These are phyloP conservation scores for Syrphus vitripennis DNA, from an alignment of 2,888 invertebrate species.

Conservation along the genomic window DNA sequence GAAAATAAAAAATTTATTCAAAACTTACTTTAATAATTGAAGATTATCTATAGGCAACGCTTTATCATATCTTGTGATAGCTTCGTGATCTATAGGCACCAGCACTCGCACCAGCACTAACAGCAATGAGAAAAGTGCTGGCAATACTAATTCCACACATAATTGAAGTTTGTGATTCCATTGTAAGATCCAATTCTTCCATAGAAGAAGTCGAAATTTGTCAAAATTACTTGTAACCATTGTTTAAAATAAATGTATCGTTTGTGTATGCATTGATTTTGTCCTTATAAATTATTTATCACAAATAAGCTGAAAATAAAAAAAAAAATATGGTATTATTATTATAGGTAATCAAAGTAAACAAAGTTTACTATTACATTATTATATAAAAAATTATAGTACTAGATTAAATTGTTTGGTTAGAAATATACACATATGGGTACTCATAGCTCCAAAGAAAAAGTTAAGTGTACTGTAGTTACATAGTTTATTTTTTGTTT, in stretches of 20 bases:
- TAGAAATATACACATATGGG: no score
- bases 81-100: constrained; percentile 83
- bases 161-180: constrained; percentile 88
- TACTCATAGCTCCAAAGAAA: no score
- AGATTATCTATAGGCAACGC: constrained; percentile 79
- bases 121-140: constrained; percentile 85
- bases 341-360: no score
- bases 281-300: background rate
- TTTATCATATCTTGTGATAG: constrained; percentile 74
- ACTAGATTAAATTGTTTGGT: no score
- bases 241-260: background rate
- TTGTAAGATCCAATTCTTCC: constrained; percentile 92
- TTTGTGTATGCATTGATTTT: constrained; percentile 19
- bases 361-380: no score
- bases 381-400: no score
- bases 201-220: constrained; percentile 88
- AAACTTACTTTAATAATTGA: constrained; percentile 75
- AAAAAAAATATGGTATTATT: background rate
- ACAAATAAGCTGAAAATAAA: constrained; percentile 22
- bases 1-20: background rate
- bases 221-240: constrained; percentile 77
- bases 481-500: no score
- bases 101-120: constrained; percentile 87
- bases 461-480: no score
- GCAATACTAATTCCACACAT: constrained; percentile 85